Conservation (phyloP, 2,888 invertebrate genomes). For the Falcaria lacertinaria region DNA sequence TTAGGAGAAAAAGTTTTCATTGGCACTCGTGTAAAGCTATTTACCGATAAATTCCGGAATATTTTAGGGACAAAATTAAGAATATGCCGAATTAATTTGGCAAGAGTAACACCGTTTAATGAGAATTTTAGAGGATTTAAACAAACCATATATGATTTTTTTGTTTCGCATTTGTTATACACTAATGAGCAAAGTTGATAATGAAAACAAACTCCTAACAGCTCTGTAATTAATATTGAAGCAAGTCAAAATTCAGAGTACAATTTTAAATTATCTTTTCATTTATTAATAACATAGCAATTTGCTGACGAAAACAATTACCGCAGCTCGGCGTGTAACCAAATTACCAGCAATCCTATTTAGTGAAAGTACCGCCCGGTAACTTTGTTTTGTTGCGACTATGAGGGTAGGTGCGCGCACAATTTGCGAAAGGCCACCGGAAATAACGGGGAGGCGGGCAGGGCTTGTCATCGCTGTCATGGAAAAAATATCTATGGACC, state of each 20-base stretch:
- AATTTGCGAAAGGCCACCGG: slow-evolving; percentile 70
- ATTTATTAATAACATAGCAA: slow-evolving; percentile 27
- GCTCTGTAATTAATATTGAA: slow-evolving; percentile 22
- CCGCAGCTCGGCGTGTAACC: slow-evolving; percentile 59
- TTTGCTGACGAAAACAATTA: slow-evolving; percentile 54
- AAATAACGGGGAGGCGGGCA: slow-evolving; percentile 68
- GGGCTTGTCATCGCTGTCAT: slow-evolving; percentile 71
- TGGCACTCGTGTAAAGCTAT: no score
- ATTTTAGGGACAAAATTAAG: no score
- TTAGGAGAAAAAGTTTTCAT: no score
- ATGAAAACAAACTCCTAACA: slow-evolving; percentile 21
- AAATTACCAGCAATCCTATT: slow-evolving; percentile 72
- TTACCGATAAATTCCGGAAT: no score
- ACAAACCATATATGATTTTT: no score
- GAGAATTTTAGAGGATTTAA: no score
- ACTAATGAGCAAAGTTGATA: slow-evolving; percentile 45
- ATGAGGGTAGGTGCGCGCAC: slow-evolving; percentile 59
- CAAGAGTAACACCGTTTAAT: no score
- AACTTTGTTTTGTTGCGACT: slow-evolving; percentile 60
- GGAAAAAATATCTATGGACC: slow-evolving; percentile 63
- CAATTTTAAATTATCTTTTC: slow-evolving; percentile 23
- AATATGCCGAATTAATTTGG: no score
- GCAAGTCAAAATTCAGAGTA: slow-evolving; percentile 18
- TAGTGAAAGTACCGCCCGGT: slow-evolving; percentile 55
- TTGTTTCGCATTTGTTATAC: no score